Base-by-base conservation (phyloP, 2,797 vertebrate genomes). In the Simalia tracyae region DNA sequence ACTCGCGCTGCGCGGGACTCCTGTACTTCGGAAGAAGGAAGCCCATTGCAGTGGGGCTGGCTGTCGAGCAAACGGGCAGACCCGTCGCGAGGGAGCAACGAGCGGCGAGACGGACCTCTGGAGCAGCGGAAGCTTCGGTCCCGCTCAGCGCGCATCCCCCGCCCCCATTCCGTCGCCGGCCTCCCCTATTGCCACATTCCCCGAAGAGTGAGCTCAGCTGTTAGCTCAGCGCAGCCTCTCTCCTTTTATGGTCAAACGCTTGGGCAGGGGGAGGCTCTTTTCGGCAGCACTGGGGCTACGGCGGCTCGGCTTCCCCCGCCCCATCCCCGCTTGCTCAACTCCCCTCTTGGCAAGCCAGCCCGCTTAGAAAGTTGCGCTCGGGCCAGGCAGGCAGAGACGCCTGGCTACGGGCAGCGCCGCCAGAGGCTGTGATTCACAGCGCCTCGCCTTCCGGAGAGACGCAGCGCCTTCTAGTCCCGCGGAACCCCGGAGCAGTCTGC, bases 161-260 rank as follows among this genome's bases (percentile, higher is more conserved):
- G 86, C 89, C 72, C 91, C 89, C 84, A 22, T 17, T 46, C 17
- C 15, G 84, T 61, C 92, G 88, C 50, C 63, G 42, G 66, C 85
- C 86, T 95, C 95, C 95, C 93, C 95, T 92, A 89, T 88, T 50
- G 92, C 95, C 42, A 93, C 96, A 97, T 96, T 96, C 96, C 96
- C 95, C 90, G 93, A 87, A 81, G 94, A 96, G 95, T 96, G 95
- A 97, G 96, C 96, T 97, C 96, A 97, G 95, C 96, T 95, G 94
- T 31, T 86, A 88, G 84, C 54, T 85, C 46, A 36, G 84, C 36
- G 89, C 96, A 92, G 95, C 95, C 96, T 93, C 92, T 93, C 94
- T 94, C 96, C 96, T 97, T 97, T 96, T 97, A 97, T 97, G 96
- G 96, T 96, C 96, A 97, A 95, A 95, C 95, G 94, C 86, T 95